Evolutionary conservation across 1,140 invertebrate genomes (phyloP).

Genomic region (Tenebrio molitor): DNA sequence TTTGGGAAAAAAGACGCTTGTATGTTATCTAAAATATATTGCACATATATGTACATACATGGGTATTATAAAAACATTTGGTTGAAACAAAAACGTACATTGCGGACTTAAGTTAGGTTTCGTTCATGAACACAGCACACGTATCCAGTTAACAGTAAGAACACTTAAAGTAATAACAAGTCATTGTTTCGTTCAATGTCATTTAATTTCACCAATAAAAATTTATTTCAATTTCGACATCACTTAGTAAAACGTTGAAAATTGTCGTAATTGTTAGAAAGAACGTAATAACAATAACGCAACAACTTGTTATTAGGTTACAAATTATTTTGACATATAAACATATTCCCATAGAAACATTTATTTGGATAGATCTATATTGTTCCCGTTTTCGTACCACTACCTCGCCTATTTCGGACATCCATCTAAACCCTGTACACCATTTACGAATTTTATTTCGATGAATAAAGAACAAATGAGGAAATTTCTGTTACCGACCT

Average conservation of each 20-base stretch:
- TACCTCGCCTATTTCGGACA: neutral
- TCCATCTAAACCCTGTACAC: conserved; percentile 8
- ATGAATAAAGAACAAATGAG: conserved; percentile 1
- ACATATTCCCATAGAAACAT: conserved; percentile 2
- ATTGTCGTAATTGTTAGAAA: too few relatives aligned
- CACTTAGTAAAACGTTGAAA: conserved; percentile 3
- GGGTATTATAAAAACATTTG: too few relatives aligned
- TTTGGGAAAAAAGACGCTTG: too few relatives aligned
- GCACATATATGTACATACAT: too few relatives aligned
- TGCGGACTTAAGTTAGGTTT: too few relatives aligned
- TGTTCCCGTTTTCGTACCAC: conserved; percentile 15
- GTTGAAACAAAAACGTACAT: too few relatives aligned
- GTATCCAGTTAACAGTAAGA: conserved; percentile 35
- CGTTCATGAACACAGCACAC: conserved; percentile 12
- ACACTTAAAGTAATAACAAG: conserved; percentile 42
- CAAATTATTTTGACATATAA: conserved; percentile 14
- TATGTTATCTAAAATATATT: too few relatives aligned
- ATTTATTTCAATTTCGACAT: neutral
- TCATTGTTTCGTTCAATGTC: conserved; percentile 36
- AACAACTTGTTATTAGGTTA: conserved; percentile 44
- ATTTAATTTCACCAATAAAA: conserved; percentile 12
- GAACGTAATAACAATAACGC: neutral
- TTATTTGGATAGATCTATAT: conserved; percentile 2
- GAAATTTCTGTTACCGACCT: neutral
- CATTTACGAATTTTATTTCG: neutral